Percentiles rank a stretch among this genome's conserved stretches.
Evolutionary conservation across 2,113 vertebrate species (phyloP).

Genomic region (Spheniscus mendiculus): DNA sequence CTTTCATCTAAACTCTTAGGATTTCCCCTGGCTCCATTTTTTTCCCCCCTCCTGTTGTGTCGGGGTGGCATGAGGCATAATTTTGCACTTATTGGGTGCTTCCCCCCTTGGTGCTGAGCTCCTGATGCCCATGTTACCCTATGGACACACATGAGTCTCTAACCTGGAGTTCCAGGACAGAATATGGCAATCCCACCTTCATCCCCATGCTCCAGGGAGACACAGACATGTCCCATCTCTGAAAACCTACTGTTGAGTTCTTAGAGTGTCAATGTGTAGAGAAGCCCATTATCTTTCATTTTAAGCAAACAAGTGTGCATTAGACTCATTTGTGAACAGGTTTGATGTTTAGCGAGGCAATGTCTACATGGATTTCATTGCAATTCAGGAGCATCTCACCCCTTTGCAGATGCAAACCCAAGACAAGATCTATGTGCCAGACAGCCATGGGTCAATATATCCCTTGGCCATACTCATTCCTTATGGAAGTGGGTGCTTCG

Average conservation of each 20-base stretch:
- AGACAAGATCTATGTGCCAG: not conserved
- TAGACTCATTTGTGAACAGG: not conserved
- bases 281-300: not conserved
- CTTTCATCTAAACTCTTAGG: not conserved
- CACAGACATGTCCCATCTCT: not conserved
- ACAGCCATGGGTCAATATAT: not conserved
- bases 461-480: not conserved
- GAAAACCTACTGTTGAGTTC: not conserved
- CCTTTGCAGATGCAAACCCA: not conserved
- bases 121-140: rapidly evolving
- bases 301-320: not conserved
- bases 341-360: not conserved
- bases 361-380: rapidly evolving
- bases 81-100: not conserved
- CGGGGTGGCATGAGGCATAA: not conserved
- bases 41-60: not conserved
- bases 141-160: rapidly evolving
- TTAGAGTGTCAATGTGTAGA: not conserved
- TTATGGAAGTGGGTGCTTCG: not conserved
- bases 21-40: not conserved
- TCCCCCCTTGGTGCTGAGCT: not conserved
- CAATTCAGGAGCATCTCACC: not conserved
- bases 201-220: not conserved
- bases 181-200: too few species aligned
- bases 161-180: not conserved